Conservation (phyloP, 2,797 vertebrate genomes). For the Capromys pilorides region DNA sequence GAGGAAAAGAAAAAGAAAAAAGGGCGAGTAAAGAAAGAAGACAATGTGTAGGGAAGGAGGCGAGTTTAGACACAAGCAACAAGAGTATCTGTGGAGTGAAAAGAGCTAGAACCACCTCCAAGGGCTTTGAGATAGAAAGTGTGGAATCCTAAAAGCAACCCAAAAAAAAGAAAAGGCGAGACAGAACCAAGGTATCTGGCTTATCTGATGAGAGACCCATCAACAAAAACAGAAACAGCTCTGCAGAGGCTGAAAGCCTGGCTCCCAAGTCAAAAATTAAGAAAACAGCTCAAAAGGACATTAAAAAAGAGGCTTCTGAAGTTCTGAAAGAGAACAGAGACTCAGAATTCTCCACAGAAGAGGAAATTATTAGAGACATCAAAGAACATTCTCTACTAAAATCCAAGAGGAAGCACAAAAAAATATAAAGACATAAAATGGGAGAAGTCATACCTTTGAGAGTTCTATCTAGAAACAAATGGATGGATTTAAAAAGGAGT, state of each 20-base stretch:
- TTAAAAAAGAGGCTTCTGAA: constrained; percentile 64
- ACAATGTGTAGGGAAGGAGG: constrained; percentile 79
- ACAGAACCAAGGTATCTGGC: too few relatives aligned
- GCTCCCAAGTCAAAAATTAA: constrained; percentile 67
- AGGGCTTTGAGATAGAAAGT: constrained; percentile 85
- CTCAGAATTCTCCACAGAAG: too few relatives aligned
- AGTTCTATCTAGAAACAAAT: too few relatives aligned
- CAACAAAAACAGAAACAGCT: constrained; percentile 81
- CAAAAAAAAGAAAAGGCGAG: too few relatives aligned
- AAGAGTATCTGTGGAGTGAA: constrained; percentile 73
- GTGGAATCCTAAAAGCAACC: constrained; percentile 63
- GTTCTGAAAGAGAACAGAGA: constrained; percentile 66
- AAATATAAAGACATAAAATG: too few relatives aligned
- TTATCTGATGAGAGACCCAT: too few relatives aligned
- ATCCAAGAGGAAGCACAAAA: too few relatives aligned
- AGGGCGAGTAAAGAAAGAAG: constrained; percentile 88
- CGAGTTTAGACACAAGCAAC: constrained; percentile 63
- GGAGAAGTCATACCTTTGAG: too few relatives aligned
- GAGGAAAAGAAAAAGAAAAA: constrained; percentile 95
- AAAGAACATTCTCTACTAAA: too few relatives aligned
- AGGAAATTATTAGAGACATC: too few relatives aligned
- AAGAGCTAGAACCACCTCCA: constrained; percentile 79
- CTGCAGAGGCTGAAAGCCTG: constrained; percentile 80
- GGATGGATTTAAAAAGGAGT: too few relatives aligned
- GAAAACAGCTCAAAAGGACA: constrained; percentile 62